Conservation (phyloP, 2,113 vertebrate genomes). For the Psettodes erumei region DNA sequence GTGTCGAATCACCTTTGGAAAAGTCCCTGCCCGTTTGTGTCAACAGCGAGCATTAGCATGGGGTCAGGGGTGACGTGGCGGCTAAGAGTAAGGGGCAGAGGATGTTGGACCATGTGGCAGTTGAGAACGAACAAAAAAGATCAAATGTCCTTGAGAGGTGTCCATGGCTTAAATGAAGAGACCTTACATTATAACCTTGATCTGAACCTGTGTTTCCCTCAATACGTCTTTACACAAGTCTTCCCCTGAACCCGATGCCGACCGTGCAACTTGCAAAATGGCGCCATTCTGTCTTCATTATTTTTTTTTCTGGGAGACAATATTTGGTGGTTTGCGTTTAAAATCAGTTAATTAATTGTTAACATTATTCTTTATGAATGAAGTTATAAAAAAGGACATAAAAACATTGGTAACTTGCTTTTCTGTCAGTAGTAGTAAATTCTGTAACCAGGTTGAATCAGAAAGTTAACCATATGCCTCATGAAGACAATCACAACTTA, state of each 20-base stretch:
- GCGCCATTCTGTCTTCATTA: neutral
- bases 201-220: neutral
- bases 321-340: too few species aligned
- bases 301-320: neutral
- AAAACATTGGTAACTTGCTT: neutral
- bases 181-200: slow-evolving; percentile 20
- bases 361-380: neutral
- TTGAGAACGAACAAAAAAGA: neutral
- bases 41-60: slow-evolving; percentile 68
- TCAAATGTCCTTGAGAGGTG: slow-evolving; percentile 6
- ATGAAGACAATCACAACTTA: too few species aligned
- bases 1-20: slow-evolving; percentile 55
- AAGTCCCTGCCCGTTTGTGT: slow-evolving; percentile 45
- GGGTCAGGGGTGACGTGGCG: slow-evolving; percentile 56
- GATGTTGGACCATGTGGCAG: slow-evolving; percentile 37
- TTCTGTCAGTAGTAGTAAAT: neutral
- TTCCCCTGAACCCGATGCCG: neutral
- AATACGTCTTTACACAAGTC: neutral
- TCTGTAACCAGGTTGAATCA: neutral
- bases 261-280: neutral
- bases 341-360: too few species aligned
- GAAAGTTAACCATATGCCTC: neutral
- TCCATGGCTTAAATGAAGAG: slow-evolving; percentile 12
- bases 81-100: slow-evolving; percentile 35
- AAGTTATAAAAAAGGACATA: too few species aligned